Base-by-base conservation (phyloP, 2,888 invertebrate species). In the Lepetodrilus schrolli region DNA sequence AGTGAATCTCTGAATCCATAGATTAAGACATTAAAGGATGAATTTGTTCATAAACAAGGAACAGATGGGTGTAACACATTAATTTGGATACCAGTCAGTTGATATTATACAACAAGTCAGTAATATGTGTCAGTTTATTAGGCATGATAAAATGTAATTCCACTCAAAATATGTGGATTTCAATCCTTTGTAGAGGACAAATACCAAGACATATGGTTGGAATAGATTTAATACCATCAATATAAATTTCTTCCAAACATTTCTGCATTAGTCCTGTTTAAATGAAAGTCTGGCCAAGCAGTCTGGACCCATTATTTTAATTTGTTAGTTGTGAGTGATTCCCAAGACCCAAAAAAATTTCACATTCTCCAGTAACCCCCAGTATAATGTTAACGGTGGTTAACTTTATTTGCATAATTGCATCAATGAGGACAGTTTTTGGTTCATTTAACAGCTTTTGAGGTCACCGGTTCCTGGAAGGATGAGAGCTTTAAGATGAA, bases 381-480 rank as follows among this genome's bases (percentile, higher is more conserved):
- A 30, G 58, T 17, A 30, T 58, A 58, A 58, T 17, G n/a, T 30
- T 58, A 58, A 58, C 13, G 26, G 7, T 30, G 47, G n/a, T 30
- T 58, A 58, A 58, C 13, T 58, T 13, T 30, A 68, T 68, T 68
- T 68, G 38, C 68, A 68, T 68, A 68, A 43, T 58, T 10, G 30
- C 34, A 34, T 58, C 43, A 43, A 43, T 43, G 43, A 43, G 17
- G 43, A 17, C 58, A 13, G 34, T 30, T 23, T 58, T 30, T 58
- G 66, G 38, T 66, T 66, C 38, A 66, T 66, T 66, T 20, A 66
- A 37, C 66, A 20, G 20, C 38, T 70, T 49, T 70, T 70, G 49
- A 48, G 48, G 50, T 49, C 50, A 23, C 8, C 34, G 10, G 51
- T 51, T 26, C 17, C 30, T 58, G 26, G 30, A 26, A 30, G 30